A percentile compares a stretch with the other conserved stretches of the same genome.
These are phyloP conservation scores for Parelbella ahira DNA, from an alignment of 2,888 invertebrate genomes.

Conservation along the genomic window DNA sequence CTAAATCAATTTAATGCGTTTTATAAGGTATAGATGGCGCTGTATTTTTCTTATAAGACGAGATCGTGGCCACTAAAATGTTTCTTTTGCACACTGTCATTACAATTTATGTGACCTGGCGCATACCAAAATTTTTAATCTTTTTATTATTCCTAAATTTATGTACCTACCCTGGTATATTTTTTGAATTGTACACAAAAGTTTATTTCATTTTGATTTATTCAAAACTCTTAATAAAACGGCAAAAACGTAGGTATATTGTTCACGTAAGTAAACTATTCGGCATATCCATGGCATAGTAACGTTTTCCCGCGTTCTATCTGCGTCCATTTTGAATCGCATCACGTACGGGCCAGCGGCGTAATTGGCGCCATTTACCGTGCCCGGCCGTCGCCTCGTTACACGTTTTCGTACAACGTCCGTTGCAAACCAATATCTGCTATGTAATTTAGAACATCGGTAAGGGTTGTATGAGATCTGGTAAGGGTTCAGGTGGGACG, in stretches of 20 bases:
- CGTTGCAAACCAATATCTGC: slow-evolving; percentile 39
- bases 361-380: slow-evolving; percentile 77
- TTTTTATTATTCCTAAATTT: too few relatives aligned
- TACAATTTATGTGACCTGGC: too few relatives aligned
- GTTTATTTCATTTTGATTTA: too few relatives aligned
- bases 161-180: too few relatives aligned
- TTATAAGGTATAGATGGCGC: slow-evolving; percentile 25
- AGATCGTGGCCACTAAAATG: not conserved
- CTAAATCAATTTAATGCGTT: slow-evolving; percentile 1
- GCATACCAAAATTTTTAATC: too few relatives aligned
- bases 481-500: slow-evolving; percentile 20
- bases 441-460: slow-evolving; percentile 28
- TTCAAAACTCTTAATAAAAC: too few relatives aligned
- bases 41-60: slow-evolving; percentile 5
- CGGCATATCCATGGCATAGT: too few relatives aligned
- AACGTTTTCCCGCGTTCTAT: slow-evolving; percentile 20
- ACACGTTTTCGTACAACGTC: slow-evolving; percentile 40
- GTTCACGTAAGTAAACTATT: too few relatives aligned
- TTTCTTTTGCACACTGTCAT: slow-evolving; percentile 2
- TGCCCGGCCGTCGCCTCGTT: slow-evolving; percentile 52
- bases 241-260: too few relatives aligned
- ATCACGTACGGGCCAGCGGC: slow-evolving; percentile 69
- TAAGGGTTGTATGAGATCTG: slow-evolving; percentile 24
- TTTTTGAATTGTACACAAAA: too few relatives aligned
- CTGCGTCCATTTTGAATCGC: slow-evolving; percentile 56